phyloP scores from a whole-genome alignment of 2,888 invertebrate species.

The Mythimna impura region DNA sequence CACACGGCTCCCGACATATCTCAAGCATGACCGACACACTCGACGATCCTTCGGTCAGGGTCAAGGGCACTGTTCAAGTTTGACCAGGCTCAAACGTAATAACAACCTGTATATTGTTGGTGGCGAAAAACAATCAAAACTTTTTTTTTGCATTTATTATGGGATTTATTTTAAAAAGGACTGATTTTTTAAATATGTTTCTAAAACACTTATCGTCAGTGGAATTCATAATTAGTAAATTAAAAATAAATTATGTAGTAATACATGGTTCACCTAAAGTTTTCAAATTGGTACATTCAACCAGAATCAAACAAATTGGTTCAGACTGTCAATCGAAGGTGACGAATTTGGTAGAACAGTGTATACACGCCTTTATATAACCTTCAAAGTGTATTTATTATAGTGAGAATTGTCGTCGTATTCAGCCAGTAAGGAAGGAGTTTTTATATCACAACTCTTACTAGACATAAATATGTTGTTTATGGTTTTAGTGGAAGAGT shows the following conservation, averaged over 20 bases:
- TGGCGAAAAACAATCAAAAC: no score
- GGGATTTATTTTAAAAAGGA: no score
- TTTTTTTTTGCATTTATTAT: no score
- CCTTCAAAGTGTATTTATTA: not conserved
- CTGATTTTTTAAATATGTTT: no score
- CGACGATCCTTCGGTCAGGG: constrained; percentile 28
- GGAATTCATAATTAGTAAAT: no score
- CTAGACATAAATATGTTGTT: not conserved
- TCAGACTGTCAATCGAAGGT: not conserved
- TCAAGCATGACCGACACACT: constrained; percentile 56
- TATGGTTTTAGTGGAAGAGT: not conserved
- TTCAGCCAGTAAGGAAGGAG: not conserved
- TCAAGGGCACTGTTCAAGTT: constrained; percentile 23
- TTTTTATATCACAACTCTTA: constrained; percentile 13
- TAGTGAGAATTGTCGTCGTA: not conserved
- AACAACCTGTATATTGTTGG: constrained; percentile 9
- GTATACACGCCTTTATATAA: not conserved
- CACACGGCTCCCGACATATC: constrained; percentile 12
- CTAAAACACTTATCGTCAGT: no score
- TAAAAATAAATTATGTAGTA: no score
- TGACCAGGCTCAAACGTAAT: constrained; percentile 14
- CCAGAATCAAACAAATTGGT: constrained; percentile 6
- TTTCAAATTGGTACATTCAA: not conserved
- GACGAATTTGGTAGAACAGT: constrained; percentile 3
- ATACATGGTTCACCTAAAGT: not conserved